Evolutionary conservation across 2,797 vertebrate species (phyloP), one percentile per base, ranked within the genome.

Genomic region (Liparis tanakae): DNA sequence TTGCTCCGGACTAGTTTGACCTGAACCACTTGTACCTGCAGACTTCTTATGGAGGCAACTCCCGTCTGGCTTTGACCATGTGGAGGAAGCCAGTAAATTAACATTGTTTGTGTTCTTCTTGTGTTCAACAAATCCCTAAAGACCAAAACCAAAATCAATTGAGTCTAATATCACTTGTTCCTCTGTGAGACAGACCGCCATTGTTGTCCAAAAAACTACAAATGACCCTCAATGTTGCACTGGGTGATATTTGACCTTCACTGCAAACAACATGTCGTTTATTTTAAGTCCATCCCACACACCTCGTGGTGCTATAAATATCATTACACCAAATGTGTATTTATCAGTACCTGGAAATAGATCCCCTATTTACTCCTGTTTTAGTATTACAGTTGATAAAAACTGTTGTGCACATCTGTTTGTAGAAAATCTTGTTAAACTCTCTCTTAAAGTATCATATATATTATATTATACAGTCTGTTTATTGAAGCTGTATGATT

Each of bases 1-100:
- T 72, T 14, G 1, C 72, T 34, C 22, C 37, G 30, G 51, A 7
- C 64, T 54, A 20, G 20, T 60, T 80, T 25, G 10, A 79, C 74
- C 64, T 41, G 50, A 61, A n/a, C 41, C 36, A 34, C 65, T 64
- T 3, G 12, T 41, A n/a, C 37, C 72, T 73, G 18, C 9, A 62
- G 34, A 10, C 33, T 15, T 68, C 14, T 34, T 15, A 13, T 10
- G 7, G 20, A 67, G 56, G 10, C 4, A 6, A 8, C 18, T 57
- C 1, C 0, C 15, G 53, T 10, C 30, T 15, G 59, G 14, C 5
- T 20, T 30, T 72, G 13, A 22, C 15, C 55, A 43, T 5, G 62
- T 8, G 6, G 0, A 9, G 3, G 5, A 50, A 7, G 10, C 8
- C 3, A 48, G 18, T 37, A 10, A 46, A 7, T 17, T 2, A n/a